phyloP scores from a whole-genome alignment of 2,888 invertebrate genomes.

The Andrena dorsata region DNA sequence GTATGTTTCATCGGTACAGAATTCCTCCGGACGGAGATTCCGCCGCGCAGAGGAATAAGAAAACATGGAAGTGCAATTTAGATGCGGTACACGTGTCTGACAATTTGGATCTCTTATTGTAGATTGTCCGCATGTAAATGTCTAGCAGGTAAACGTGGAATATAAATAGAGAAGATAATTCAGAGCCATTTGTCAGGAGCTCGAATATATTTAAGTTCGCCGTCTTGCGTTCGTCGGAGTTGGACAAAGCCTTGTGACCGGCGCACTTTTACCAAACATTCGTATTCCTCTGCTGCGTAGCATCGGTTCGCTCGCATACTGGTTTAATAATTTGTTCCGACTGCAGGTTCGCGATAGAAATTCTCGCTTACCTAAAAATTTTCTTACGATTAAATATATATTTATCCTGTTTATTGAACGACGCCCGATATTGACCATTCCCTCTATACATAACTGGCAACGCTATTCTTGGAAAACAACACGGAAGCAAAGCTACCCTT shows the following conservation, averaged over 20 bases:
- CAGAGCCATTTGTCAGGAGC: constrained; percentile 47
- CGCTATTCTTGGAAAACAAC: too few relatives aligned
- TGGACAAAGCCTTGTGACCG: background rate
- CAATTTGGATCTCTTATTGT: constrained; percentile 43
- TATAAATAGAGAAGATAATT: constrained; percentile 50
- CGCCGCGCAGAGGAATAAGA: background rate
- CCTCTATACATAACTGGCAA: too few relatives aligned
- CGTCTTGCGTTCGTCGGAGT: background rate
- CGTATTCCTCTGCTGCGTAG: background rate
- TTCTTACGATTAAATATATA: too few relatives aligned
- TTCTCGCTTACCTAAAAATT: background rate
- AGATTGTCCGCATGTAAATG: constrained; percentile 48
- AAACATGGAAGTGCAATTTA: background rate
- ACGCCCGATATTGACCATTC: too few relatives aligned
- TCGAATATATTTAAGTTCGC: constrained; percentile 42
- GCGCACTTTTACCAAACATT: constrained; percentile 13
- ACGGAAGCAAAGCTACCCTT: too few relatives aligned
- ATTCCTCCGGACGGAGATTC: background rate
- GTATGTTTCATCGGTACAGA: background rate
- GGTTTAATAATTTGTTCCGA: background rate
- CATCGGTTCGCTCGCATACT: background rate
- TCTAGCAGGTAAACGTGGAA: constrained; percentile 46
- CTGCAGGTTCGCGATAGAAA: background rate
- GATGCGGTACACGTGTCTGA: constrained; percentile 48
- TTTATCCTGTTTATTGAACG: too few relatives aligned